A percentile compares a stretch with the other conserved stretches of the same genome.
Evolutionary conservation across 2,113 vertebrate species (phyloP).

Genomic region (Gambusia affinis): DNA sequence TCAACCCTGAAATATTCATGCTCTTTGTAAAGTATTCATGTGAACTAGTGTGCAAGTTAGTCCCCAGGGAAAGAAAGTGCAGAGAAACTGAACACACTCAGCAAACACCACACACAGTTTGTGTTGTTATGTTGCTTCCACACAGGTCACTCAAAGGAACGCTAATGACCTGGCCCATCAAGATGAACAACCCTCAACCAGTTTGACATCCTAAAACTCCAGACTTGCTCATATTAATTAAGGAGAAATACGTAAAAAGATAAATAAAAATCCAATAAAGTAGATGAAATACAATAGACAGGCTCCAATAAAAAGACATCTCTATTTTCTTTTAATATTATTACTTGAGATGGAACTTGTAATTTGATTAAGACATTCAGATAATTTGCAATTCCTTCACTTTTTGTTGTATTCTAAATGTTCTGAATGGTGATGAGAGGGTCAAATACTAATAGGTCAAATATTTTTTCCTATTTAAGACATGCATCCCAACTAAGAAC

Average conservation of each 20-base stretch:
- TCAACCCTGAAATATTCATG: conserved; percentile 78
- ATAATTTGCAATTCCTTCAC: neutral
- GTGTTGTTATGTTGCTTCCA: conserved; percentile 63
- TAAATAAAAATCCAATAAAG: neutral
- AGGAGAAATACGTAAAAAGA: neutral
- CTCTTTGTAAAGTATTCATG: conserved; percentile 78
- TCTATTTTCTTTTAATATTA: too few relatives aligned
- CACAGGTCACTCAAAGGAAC: conserved; percentile 53
- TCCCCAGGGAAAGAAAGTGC: conserved; percentile 62
- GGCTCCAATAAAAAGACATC: too few relatives aligned
- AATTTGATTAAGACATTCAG: neutral
- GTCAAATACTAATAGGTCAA: neutral
- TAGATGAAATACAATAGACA: neutral
- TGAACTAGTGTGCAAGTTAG: conserved; percentile 72
- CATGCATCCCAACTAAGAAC: neutral
- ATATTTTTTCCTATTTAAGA: neutral
- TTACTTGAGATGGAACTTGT: too few relatives aligned
- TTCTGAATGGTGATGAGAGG: neutral
- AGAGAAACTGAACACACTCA: conserved; percentile 63
- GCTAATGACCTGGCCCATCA: conserved; percentile 59
- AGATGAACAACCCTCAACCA: conserved; percentile 32
- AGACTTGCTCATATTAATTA: neutral
- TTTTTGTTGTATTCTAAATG: neutral
- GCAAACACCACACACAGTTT: conserved; percentile 62
- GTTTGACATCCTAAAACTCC: conserved; percentile 22